Base-by-base conservation (phyloP, 92 coral and sea anemone species). In the Muricea muricata region DNA sequence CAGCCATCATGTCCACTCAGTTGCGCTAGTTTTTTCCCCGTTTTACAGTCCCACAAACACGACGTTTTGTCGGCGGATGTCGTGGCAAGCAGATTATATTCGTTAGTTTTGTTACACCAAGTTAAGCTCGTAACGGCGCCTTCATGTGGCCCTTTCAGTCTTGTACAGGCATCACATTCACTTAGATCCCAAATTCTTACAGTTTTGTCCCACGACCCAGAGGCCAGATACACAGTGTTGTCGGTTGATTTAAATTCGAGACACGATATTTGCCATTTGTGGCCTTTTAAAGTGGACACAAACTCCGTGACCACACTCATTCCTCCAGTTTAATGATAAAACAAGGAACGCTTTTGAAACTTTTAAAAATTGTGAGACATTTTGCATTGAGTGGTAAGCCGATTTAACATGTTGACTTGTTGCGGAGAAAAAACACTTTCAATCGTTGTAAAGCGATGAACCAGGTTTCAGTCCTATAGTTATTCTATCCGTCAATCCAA, bases 241-340 rank as follows among this genome's bases (percentile, higher is more conserved):
- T 95, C 98, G 34, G 86, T 91, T n/a, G 97, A 91, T 32, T 97
- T 90, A 45, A 97, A 97, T 85, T 97, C 93, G 18, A 97, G 93
- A 68, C 93, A 88, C 37, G 98, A 97, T n/a, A 97, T 90, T 39
- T 93, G 97, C 99, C 99, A 97, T 85, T 97, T 97, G 54, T 97
- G 99, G 60, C 94, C 98, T 69, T 90, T 88, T 12, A 97, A 86
- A 40, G 88, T 67, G 11, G 98, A 91, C 66, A 93, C 98, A 34
- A 90, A 89, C 73, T 97, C 93, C 6, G 94, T 92, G 29, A 88
- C 78, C 17, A 94, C 97, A 65, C 95, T 97, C 99, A 97, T 97
- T 34, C 21, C n/a, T 25, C 24, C 20, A 37, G 42, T 37, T 37
- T 37, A 37, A 4, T 4, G 18, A 58, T n/a, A 18, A 70, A 70